phyloP scores from a whole-genome alignment of 2,797 vertebrate genomes.

The Echeneis naucrates region DNA sequence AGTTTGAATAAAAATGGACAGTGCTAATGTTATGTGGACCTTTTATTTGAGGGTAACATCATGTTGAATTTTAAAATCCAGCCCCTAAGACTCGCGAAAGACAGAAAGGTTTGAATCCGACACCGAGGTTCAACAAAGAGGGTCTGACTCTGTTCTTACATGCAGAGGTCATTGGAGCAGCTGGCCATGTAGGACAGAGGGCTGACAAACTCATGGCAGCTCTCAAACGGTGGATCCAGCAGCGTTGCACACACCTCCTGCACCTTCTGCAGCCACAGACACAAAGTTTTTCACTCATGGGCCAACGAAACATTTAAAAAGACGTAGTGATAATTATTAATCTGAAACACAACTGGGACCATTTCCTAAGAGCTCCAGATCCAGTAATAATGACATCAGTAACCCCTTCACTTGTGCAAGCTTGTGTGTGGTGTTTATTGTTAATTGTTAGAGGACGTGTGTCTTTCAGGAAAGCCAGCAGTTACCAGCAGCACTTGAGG shows the following conservation, averaged over 20 bases:
- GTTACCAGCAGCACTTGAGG: slow-evolving; percentile 84
- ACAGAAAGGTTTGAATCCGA: neutral
- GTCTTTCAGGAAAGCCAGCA: no score
- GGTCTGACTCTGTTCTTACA: slow-evolving; percentile 82
- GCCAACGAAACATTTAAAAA: no score
- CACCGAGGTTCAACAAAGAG: neutral
- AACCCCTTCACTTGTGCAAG: no score
- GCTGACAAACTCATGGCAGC: slow-evolving; percentile 94
- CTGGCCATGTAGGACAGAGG: slow-evolving; percentile 93
- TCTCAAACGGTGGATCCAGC: slow-evolving; percentile 88
- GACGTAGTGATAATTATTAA: neutral
- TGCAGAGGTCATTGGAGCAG: slow-evolving; percentile 95
- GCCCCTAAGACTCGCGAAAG: neutral
- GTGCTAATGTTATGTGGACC: no score
- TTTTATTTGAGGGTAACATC: no score
- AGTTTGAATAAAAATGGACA: no score
- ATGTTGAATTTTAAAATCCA: neutral
- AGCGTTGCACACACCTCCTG: slow-evolving; percentile 86
- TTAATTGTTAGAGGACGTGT: neutral
- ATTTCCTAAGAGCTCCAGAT: neutral
- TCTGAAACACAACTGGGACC: neutral
- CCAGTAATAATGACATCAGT: neutral
- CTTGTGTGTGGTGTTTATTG: neutral
- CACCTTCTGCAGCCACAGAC: slow-evolving; percentile 82
- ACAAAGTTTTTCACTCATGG: neutral